Base-by-base conservation (phyloP, 37 sponge, comb jelly and placozoan species). In the Halisarca cf. caerulea region DNA sequence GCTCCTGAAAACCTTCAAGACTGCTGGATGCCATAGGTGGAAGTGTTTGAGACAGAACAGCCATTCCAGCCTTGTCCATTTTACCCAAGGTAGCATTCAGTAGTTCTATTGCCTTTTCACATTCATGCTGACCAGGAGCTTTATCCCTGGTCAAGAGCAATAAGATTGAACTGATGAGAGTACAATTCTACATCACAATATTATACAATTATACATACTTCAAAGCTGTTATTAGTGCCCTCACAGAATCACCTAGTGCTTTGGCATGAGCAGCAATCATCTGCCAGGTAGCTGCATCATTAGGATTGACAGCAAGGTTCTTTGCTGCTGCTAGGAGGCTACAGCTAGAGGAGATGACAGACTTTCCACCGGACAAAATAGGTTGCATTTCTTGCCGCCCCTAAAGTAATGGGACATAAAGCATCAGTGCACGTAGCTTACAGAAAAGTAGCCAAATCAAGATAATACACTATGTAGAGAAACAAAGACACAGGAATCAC, bases 211-310 rank as follows among this genome's bases (percentile, higher is more conserved):
- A n/a, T n/a, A 51, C 82, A 33, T 64, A 79, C 88, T 88, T 86
- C 42, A 98, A 89, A 21, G 96, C 87, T 28, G 78, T 24, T 32
- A 98, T 61, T 24, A 98, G 85, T 2, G 77, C 75, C 78, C 71
- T 92, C 32, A 98, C 87, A 35, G 99, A 86, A 66, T 95, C 95
- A 32, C 91, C 82, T 3, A 98, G 87, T 8, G 96, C 88, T 70
- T 94, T 95, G 24, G 94, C 79, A 80, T 98, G 98, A 0, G 86
- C 74, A 11, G 94, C 91, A 23, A 98, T 88, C 39, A 95, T 90
- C 86, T 98, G 98, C 98, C 96, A 95, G 84, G 86, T 91, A 71
- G 91, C 71, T 17, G 88, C 89, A 78, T 98, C 99, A 28, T 94
- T 89, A 21, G 96, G 95, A 61, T 98, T 92, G 37, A 95, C 64